Conservation (phyloP, 2,113 vertebrate species). For the Micronycteris hirsuta region DNA sequence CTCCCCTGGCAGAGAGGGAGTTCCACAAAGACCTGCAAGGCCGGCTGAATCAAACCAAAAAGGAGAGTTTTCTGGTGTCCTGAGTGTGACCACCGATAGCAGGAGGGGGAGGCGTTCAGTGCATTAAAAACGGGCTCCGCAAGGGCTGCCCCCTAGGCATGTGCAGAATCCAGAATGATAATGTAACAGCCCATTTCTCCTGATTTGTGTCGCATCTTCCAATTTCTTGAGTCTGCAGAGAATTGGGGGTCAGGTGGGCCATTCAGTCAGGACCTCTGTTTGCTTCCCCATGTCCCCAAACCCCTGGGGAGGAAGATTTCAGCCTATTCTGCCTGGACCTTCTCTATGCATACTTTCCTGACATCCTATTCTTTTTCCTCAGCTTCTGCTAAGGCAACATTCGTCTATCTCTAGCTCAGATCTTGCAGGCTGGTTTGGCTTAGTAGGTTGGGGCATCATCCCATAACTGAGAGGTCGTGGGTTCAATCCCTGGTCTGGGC, state of each 20-base stretch:
- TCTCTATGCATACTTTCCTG: not conserved
- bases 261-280: not conserved
- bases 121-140: not conserved
- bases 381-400: not conserved
- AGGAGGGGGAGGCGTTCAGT: rapidly evolving
- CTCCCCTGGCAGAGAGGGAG: not conserved
- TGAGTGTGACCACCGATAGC: not conserved
- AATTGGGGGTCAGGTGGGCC: no score
- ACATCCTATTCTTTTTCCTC: no score
- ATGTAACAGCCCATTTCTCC: not conserved
- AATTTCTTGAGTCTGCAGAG: not conserved
- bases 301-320: not conserved
- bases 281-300: not conserved
- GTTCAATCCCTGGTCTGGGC: no score
- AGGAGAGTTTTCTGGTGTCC: not conserved
- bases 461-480: no score
- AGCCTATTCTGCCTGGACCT: no score
- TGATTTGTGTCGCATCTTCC: not conserved
- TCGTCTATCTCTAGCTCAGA: not conserved
- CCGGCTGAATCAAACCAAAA: not conserved
- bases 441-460: no score
- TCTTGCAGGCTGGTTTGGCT: not conserved
- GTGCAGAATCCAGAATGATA: not conserved
- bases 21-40: not conserved
- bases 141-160: rapidly evolving